phyloP scores from a whole-genome alignment of 2,113 vertebrate genomes.

The Antennarius striatus region DNA sequence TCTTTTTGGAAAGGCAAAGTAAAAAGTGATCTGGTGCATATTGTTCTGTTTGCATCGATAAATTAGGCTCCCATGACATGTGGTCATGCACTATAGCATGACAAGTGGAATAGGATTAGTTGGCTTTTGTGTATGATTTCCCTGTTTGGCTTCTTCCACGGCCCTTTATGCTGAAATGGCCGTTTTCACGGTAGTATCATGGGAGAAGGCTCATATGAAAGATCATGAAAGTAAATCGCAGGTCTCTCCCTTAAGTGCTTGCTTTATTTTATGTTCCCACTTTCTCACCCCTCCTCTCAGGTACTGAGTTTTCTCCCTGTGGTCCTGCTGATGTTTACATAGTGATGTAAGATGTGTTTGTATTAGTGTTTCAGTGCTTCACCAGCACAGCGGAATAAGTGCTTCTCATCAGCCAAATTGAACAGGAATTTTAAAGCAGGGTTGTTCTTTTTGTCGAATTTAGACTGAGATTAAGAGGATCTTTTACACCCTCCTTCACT shows the following conservation, averaged over 20 bases:
- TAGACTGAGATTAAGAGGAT: conserved; percentile 10
- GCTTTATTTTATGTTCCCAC: conserved; percentile 26
- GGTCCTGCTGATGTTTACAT: conserved; percentile 48
- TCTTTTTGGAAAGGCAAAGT: neutral
- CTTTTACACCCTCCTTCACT: conserved; percentile 21
- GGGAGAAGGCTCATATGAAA: conserved; percentile 32
- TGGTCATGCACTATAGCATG: conserved; percentile 15
- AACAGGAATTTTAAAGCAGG: conserved; percentile 4
- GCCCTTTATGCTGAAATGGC: conserved; percentile 44
- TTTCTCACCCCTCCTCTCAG: conserved; percentile 20
- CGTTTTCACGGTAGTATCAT: conserved; percentile 25
- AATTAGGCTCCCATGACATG: conserved; percentile 18
- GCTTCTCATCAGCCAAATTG: conserved; percentile 49
- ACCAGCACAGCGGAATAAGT: conserved; percentile 31
- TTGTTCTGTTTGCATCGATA: conserved; percentile 4
- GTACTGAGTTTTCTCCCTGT: conserved; percentile 32
- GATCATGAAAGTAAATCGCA: conserved; percentile 48
- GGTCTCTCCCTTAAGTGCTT: conserved; percentile 26
- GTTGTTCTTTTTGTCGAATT: conserved; percentile 4
- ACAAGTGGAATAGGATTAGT: conserved; percentile 4
- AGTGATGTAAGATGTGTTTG: conserved; percentile 39
- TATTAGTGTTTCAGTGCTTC: conserved; percentile 37
- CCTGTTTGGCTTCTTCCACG: conserved; percentile 8
- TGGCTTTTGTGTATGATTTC: conserved; percentile 19
- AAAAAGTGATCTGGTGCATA: neutral